Evolutionary conservation across 2,113 vertebrate genomes (phyloP), one percentile per base, ranked within the genome.

Genomic region (Saccopteryx bilineata): DNA sequence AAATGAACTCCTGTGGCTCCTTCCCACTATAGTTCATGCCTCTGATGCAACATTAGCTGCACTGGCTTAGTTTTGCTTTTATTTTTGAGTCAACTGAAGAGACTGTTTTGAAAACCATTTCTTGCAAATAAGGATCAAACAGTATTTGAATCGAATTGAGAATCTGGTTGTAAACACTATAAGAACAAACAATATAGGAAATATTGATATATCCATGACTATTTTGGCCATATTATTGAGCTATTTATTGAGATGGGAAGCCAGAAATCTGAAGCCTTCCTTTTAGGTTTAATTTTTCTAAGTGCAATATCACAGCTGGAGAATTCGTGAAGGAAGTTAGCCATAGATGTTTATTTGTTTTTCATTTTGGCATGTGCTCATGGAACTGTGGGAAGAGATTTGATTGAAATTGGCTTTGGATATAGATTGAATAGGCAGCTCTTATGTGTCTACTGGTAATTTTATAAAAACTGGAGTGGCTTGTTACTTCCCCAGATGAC

Each of bases 201-300:
- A 72, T 26, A n/a, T n/a, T n/a, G n/a, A n/a, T n/a, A 75, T n/a
- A n/a, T 60, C n/a, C 26, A 61, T 12, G 24, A 5, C 10, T 87
- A 19, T 71, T 60, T 31, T 92, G 80, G n/a, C 1, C 1, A 7
- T 46, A 1, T 26, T 81, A 39, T 5, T 76, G 13, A 89, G 21
- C 23, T 68, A 4, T 83, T 93, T 93, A n/a, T 94, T 80, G 13
- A 79, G 26, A 31, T 31, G 28, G 19, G 52, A 52, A 83, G 17
- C 12, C 91, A 78, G 61, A 54, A 9, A 72, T 9, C 7, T 18
- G 61, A 92, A 66, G 5, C 0, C 33, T 66, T 65, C 24, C 21
- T 56, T 78, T 81, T n/a, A 12, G 23, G 24, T n/a, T 85, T 84
- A 39, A 5, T 26, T 96, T 91, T 94, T 93, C 46, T 78, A 96